Base-by-base conservation (phyloP, 2,113 vertebrate species). In the Aix galericulata region DNA sequence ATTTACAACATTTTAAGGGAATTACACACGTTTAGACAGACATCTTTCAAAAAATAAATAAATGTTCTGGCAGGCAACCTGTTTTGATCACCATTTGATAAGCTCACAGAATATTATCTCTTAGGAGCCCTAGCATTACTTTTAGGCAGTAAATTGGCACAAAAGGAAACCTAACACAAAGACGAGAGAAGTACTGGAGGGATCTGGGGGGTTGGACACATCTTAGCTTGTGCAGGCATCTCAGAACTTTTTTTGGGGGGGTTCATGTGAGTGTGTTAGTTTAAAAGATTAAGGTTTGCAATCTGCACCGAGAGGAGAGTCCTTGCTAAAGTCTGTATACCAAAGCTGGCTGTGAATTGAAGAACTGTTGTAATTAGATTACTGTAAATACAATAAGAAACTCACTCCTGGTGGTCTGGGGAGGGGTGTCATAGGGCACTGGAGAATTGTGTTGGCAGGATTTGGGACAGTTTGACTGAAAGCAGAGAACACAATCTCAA, bases 371-470 rank as follows among this genome's bases (percentile, higher is more conserved):
- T 98, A 98, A 98, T 99, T 98, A 98, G 98, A 98, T 98, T 98
- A 99, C 98, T 98, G 98, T 98, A 98, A 98, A 98, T 98, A 98
- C 97, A 98, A 97, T 98, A 98, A 98, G 97, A 98, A 97, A 97
- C 97, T 89, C 98, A 97, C 97, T 97, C 96, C 97, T 98, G 98
- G 98, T 98, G 99, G 98, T 98, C 98, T 95, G 92, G 79, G 93
- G 84, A 96, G 91, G 96, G 68, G 94, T 94, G 96, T 98, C 95
- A 96, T 82, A 94, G 95, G 95, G 96, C 94, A 95, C 89, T 74
- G 78, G 95, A 94, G 96, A 97, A 97, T 98, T 97, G 97, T 97
- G 87, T 91, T 96, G 92, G 94, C 86, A 94, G 96, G 97, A 95
- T 98, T 97, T 98, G 74, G 97, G 97, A 95, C 96, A 97, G 96